These are phyloP conservation scores for Clupea harengus DNA, from an alignment of 2,113 vertebrate genomes.

Conservation along the genomic window DNA sequence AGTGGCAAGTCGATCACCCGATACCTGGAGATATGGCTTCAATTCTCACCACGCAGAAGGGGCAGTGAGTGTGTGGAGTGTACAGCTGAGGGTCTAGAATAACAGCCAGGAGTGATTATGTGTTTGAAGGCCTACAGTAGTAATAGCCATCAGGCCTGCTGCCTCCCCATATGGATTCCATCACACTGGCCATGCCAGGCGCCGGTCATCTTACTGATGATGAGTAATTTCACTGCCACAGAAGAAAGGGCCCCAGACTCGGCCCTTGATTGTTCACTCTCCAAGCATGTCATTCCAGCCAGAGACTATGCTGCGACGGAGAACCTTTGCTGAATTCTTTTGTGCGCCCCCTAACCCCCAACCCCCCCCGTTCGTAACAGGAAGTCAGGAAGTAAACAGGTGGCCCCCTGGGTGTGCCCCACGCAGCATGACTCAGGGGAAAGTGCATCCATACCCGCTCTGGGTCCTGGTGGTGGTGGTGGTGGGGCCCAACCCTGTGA, in stretches of 20 bases:
- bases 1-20: constrained; percentile 30
- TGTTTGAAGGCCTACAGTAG: constrained; percentile 22
- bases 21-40: constrained; percentile 31
- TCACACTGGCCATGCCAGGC: constrained; percentile 18
- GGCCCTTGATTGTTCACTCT: constrained; percentile 15
- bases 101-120: constrained; percentile 38
- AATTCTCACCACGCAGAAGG: constrained; percentile 27
- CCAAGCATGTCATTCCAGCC: background rate
- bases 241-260: constrained; percentile 17
- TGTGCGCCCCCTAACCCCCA: background rate
- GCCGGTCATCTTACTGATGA: constrained; percentile 30
- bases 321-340: background rate
- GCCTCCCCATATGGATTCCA: constrained; percentile 36
- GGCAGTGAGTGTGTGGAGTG: background rate
- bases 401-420: background rate
- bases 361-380: background rate
- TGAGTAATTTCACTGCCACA: constrained; percentile 27
- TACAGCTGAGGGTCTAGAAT: constrained; percentile 12
- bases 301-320: background rate
- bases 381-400: background rate
- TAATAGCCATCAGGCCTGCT: constrained; percentile 5
- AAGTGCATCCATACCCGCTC: background rate
- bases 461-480: background rate
- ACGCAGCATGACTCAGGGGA: background rate
- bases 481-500: constrained; percentile 20